Conservation (phyloP, 1,140 invertebrate genomes). For the Drosophila watanabei region DNA sequence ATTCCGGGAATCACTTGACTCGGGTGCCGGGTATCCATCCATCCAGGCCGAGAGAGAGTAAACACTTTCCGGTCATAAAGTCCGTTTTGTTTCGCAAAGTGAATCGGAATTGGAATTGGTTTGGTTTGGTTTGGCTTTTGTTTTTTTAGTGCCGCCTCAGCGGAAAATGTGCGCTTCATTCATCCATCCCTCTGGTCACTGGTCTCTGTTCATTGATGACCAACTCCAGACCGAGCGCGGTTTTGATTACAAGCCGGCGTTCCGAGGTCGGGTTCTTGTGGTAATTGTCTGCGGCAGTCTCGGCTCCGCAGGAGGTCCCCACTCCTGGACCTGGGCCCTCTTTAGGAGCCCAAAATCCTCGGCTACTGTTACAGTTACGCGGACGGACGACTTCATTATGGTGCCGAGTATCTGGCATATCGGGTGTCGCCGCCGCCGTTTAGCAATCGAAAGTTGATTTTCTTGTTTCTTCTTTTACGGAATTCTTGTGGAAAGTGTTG, state of each 20-base stretch:
- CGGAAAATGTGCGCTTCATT: conserved; percentile 55
- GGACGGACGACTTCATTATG: conserved; percentile 60
- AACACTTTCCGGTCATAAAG: conserved; percentile 64
- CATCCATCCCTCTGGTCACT: conserved; percentile 12
- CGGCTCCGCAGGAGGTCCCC: conserved; percentile 21
- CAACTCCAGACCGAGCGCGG: conserved; percentile 16
- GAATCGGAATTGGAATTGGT: conserved; percentile 60
- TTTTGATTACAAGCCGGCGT: conserved; percentile 62
- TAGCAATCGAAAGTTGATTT: conserved; percentile 77
- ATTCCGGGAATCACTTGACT: conserved; percentile 73
- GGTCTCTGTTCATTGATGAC: conserved; percentile 63
- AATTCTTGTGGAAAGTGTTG: conserved; percentile 78
- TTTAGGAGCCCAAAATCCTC: conserved; percentile 54
- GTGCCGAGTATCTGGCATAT: conserved; percentile 26
- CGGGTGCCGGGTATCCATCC: conserved; percentile 23
- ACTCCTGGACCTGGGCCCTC: conserved; percentile 4
- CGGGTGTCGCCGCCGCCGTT: conserved; percentile 34
- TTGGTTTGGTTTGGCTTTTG: conserved; percentile 60
- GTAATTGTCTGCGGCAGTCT: conserved; percentile 61
- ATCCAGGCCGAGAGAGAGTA: conserved; percentile 22
- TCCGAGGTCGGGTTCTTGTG: conserved; percentile 45
- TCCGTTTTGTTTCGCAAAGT: conserved; percentile 47
- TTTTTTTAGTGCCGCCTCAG: conserved; percentile 47
- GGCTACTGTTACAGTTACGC: conserved; percentile 79
- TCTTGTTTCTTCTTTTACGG: conserved; percentile 61